Conservation (phyloP, 2,113 vertebrate genomes). For the Melierax canorus region DNA sequence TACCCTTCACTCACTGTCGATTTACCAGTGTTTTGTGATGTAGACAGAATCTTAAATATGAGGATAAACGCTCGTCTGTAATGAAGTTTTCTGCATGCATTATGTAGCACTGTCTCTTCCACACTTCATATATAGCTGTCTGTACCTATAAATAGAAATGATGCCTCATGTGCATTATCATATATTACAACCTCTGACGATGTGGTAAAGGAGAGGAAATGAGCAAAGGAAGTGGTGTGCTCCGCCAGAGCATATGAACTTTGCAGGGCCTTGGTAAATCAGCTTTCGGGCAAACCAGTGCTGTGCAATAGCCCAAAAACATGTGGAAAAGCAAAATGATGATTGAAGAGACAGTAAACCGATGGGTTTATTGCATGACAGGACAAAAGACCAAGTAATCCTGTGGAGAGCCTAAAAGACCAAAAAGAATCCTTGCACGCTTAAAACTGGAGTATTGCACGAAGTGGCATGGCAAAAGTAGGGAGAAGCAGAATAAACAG, state of each 20-base stretch:
- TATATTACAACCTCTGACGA: conserved; percentile 9
- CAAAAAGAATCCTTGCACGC: background rate
- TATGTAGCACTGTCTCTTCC: background rate
- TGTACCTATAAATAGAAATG: conserved; percentile 44
- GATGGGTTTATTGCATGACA: background rate
- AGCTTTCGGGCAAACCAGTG: background rate
- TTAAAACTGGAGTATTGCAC: background rate
- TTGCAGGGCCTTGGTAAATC: background rate
- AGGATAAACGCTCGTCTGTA: background rate
- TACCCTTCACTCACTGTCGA: background rate
- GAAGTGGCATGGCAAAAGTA: background rate
- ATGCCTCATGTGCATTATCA: background rate
- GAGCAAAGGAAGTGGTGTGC: conserved; percentile 18
- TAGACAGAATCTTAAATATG: background rate
- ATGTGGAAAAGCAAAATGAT: background rate
- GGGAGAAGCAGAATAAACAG: background rate
- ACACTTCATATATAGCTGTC: background rate
- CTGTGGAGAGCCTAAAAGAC: background rate
- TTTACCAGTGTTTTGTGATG: background rate
- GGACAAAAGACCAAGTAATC: background rate
- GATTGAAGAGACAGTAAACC: background rate
- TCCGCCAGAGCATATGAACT: background rate
- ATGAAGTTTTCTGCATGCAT: background rate
- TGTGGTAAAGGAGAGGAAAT: conserved; percentile 28
- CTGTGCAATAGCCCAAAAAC: background rate